phyloP scores from a whole-genome alignment of 2,797 vertebrate species.

The Propithecus deckenii region DNA sequence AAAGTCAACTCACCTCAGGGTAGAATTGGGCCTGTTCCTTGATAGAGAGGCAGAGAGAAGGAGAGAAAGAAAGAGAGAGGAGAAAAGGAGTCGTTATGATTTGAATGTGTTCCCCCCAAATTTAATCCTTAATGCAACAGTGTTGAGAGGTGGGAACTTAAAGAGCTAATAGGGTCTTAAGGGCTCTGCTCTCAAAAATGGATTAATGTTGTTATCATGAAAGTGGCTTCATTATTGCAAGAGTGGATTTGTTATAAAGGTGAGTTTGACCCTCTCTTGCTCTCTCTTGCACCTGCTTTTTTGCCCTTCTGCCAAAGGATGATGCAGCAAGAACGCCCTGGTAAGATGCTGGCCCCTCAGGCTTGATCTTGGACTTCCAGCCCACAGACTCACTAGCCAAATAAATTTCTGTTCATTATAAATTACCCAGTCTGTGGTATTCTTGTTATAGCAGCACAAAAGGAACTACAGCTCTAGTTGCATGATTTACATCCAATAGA shows the following conservation, averaged over 20 bases:
- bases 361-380: background rate
- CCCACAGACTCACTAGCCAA: background rate
- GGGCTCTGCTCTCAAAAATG: background rate
- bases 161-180: background rate
- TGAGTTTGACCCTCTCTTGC: background rate
- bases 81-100: background rate
- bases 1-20: constrained; percentile 21
- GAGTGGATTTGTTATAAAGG: background rate
- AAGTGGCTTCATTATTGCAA: background rate
- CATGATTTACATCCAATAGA: background rate
- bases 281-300: background rate
- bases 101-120: background rate
- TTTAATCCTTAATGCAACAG: background rate
- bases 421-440: background rate
- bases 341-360: background rate
- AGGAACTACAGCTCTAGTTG: background rate
- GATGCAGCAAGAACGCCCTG: background rate
- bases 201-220: background rate
- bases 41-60: background rate
- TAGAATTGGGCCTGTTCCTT: background rate
- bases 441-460: background rate
- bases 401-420: background rate
- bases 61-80: background rate
- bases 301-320: background rate
- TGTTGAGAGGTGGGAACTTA: background rate